phyloP scores from a whole-genome alignment of 35 echinoderm and acorn worm species.

The Lytechinus pictus region DNA sequence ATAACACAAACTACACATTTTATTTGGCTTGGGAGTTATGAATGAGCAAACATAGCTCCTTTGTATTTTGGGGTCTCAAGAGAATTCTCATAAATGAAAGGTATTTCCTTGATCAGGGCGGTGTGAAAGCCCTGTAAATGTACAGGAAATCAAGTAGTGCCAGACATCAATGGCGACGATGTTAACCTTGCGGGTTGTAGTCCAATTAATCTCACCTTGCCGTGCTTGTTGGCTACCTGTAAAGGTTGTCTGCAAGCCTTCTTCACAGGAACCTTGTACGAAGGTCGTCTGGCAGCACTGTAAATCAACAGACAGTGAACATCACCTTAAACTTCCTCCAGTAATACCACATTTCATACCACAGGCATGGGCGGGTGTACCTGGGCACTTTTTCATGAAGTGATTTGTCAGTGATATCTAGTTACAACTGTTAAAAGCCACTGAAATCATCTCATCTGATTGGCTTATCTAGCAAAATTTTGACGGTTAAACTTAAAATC shows the following conservation, averaged over 20 bases:
- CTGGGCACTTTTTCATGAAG: background rate
- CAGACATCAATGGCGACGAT: background rate
- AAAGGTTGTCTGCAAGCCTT: constrained; percentile 72
- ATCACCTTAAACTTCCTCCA: background rate
- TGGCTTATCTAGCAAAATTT: no score
- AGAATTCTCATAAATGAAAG: no score
- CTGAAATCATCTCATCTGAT: no score
- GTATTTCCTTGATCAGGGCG: no score
- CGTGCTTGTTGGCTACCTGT: constrained; percentile 66
- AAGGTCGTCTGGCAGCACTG: constrained; percentile 56
- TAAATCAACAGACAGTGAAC: background rate
- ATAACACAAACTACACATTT: no score
- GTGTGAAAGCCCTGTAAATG: background rate
- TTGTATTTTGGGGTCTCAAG: no score
- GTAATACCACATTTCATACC: background rate
- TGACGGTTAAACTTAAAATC: no score
- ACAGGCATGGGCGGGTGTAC: background rate
- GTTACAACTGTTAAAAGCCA: background rate
- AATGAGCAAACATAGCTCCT: no score
- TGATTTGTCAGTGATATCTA: background rate
- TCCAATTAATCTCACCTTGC: constrained; percentile 55
- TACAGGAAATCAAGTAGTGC: background rate
- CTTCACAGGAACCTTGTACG: constrained; percentile 77
- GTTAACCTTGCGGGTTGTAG: background rate
- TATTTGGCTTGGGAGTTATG: no score